Percentiles rank a stretch among this genome's conserved stretches.
Evolutionary conservation across 2,797 vertebrate genomes (phyloP).

Genomic region (Vultur gryphus): DNA sequence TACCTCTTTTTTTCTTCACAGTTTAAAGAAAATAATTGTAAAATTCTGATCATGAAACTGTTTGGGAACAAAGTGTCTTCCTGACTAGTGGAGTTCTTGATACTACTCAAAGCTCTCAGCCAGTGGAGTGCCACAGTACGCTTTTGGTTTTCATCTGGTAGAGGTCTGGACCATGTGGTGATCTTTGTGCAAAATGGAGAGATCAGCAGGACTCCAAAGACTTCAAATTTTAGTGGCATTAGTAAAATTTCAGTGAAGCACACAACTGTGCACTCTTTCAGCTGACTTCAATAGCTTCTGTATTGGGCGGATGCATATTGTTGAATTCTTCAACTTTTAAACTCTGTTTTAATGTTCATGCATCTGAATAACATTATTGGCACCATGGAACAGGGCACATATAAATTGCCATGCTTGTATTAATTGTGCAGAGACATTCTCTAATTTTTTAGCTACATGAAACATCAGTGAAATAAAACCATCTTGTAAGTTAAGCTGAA

Average conservation of each 20-base stretch:
- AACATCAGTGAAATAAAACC: background rate
- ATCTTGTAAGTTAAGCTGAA: background rate
- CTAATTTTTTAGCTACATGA: background rate
- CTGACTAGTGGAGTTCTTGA: background rate
- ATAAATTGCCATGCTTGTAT: background rate
- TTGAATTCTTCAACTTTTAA: background rate
- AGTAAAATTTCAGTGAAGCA: background rate
- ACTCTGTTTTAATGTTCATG: background rate
- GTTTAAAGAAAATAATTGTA: background rate
- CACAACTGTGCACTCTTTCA: background rate
- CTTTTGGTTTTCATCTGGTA: background rate
- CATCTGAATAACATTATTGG: background rate
- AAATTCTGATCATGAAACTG: background rate
- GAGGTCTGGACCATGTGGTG: background rate
- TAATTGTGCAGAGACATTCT: background rate
- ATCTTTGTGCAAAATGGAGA: background rate
- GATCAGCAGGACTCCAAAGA: background rate
- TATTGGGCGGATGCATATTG: accelerated
- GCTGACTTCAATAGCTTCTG: background rate
- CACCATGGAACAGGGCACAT: background rate
- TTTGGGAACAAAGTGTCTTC: background rate
- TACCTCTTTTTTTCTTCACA: background rate
- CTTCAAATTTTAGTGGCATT: background rate
- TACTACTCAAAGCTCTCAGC: background rate
- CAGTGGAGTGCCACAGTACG: accelerated